Base-by-base conservation (phyloP, 2,797 vertebrate genomes). In the Phoeniculus purpureus region DNA sequence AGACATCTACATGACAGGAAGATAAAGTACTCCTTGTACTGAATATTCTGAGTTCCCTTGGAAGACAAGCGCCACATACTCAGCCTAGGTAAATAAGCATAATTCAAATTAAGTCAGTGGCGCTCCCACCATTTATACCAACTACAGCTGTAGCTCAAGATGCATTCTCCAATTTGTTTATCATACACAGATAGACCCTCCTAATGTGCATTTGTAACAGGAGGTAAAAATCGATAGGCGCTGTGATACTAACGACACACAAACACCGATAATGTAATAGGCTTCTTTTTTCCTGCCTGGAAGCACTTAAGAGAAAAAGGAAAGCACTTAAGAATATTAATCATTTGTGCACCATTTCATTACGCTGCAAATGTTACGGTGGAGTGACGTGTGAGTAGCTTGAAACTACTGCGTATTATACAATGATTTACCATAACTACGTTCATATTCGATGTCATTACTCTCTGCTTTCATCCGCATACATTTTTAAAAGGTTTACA, bases 271-370 rank as follows among this genome's bases (percentile, higher is more conserved):
- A 93, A 90, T 82, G 92, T 48, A 65, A 84, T 75, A 77, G 68
- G 80, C 87, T 87, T 85, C 60, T 59, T 89, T 91, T 40, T 52
- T 52, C 37, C 91, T 95, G 85, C 78, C 72, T 96, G 83, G 87
- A 91, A 94, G 90, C 91, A 85, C 94, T 96, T 93, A 95, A 96
- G 85, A 92, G 87, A 82, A 94, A 93, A 93, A 84, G 50, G n/a
- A 91, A 92, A 91, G 91, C 94, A 93, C 94, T 96, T 95, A 96
- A 93, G 85, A 95, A 91, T 95, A 96, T 95, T 96, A 94, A 96
- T 96, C 91, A 94, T 93, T 92, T 91, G 71, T 93, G 89, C 78
- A 66, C 73, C 93, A 94, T 95, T 95, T 95, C 92, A 93, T 96
- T 93, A 94, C 66, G 73, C 54, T 85, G 67, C 66, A 81, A 90